A percentile compares a stretch with the other conserved stretches of the same genome.
These are phyloP conservation scores for Pseudolaguvia tuberculata DNA, from an alignment of 2,113 vertebrate species.

Conservation along the genomic window DNA sequence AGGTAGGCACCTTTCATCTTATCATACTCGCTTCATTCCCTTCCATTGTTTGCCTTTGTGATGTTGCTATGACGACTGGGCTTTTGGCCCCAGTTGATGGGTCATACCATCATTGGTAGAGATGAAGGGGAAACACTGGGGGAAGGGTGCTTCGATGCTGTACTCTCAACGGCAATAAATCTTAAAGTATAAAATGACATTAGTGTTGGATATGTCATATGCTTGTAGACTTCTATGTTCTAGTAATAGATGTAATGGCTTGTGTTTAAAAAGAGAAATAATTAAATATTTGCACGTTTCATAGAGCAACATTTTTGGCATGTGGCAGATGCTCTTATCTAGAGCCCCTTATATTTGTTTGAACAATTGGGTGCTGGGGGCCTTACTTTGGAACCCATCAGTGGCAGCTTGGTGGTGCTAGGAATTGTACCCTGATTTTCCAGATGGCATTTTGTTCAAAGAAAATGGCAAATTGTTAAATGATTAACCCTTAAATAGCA, in stretches of 20 bases:
- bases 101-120: conserved; percentile 59
- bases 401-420: too few relatives aligned
- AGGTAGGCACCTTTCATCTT: conserved; percentile 67
- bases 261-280: neutral
- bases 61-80: conserved; percentile 70
- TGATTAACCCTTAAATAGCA: neutral
- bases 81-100: conserved; percentile 63
- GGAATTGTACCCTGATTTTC: too few relatives aligned
- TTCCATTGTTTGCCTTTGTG: conserved; percentile 74
- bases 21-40: conserved; percentile 63
- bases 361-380: too few relatives aligned
- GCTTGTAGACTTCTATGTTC: too few relatives aligned
- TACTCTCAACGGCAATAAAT: conserved; percentile 55
- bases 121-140: conserved; percentile 34
- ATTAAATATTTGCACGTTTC: neutral
- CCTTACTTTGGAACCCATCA: too few relatives aligned
- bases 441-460: neutral
- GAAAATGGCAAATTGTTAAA: neutral
- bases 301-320: too few relatives aligned
- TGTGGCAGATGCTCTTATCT: neutral
- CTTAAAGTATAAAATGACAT: conserved; percentile 50
- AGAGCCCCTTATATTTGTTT: too few relatives aligned
- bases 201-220: conserved; percentile 45
- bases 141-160: conserved; percentile 37
- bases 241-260: too few relatives aligned